Evolutionary conservation across 2,113 vertebrate genomes (phyloP).

Genomic region (Protomyctophum bolini): DNA sequence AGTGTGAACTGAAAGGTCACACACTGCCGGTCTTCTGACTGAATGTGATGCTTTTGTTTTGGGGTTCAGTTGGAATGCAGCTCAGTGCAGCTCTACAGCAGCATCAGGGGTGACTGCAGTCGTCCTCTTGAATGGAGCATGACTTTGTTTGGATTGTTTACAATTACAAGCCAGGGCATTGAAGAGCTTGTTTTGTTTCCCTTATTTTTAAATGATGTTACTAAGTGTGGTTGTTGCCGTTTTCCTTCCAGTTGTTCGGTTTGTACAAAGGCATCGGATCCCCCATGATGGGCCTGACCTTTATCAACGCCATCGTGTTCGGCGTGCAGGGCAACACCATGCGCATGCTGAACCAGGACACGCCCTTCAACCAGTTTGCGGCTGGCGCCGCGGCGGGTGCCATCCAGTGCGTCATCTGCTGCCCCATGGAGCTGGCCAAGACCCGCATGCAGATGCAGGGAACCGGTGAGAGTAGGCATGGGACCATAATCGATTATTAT

Average conservation of each 20-base stretch:
- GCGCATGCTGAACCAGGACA: conserved; percentile 86
- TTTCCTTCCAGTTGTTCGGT: conserved; percentile 80
- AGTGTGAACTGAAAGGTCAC: conserved; percentile 11
- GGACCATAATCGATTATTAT: too few relatives aligned
- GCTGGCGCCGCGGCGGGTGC: conserved; percentile 90
- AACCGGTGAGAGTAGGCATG: conserved; percentile 68
- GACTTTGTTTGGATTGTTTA: not conserved
- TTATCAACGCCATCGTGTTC: conserved; percentile 97
- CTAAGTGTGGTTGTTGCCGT: too few relatives aligned
- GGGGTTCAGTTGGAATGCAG: not conserved
- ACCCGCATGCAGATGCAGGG: conserved; percentile 97
- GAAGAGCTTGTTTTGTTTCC: not conserved
- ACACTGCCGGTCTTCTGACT: conserved; percentile 18
- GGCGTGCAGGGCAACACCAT: conserved; percentile 94
- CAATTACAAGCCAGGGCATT: not conserved
- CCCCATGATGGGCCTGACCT: conserved; percentile 97
- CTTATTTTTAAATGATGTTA: too few relatives aligned
- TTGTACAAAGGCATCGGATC: conserved; percentile 97
- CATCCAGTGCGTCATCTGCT: conserved; percentile 95
- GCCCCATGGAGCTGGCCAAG: conserved; percentile 97
- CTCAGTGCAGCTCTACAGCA: too few relatives aligned
- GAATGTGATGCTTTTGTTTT: not conserved
- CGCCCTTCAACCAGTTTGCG: conserved; percentile 92
- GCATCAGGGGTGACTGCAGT: not conserved
- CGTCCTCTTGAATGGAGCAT: not conserved